Conservation (phyloP, 2,888 invertebrate genomes). For the Papilio demoleus region DNA sequence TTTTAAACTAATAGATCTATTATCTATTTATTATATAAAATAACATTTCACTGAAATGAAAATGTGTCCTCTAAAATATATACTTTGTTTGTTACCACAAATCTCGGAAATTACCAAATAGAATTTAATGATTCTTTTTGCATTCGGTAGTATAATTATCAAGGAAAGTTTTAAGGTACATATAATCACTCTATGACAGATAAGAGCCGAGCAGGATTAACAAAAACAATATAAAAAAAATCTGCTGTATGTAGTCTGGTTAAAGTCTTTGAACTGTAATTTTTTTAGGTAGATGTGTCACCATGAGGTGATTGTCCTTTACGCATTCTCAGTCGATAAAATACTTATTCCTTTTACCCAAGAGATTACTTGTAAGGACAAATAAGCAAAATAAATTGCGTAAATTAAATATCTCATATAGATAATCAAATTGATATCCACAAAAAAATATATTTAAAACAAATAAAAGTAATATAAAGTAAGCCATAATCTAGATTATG, state of each 20-base stretch:
- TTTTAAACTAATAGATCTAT: background rate
- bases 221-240: background rate
- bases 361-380: background rate
- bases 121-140: background rate
- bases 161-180: background rate
- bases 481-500: background rate
- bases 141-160: background rate
- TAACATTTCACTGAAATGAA: background rate
- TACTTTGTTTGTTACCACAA: background rate
- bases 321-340: background rate
- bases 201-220: background rate
- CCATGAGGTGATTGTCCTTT: background rate
- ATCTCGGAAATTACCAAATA: background rate
- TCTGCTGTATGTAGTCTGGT: background rate
- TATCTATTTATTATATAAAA: background rate
- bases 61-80: too few relatives aligned
- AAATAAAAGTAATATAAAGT: background rate
- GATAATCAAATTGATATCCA: background rate
- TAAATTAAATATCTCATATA: background rate
- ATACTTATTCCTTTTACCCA: background rate
- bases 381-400: background rate
- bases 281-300: background rate
- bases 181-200: background rate
- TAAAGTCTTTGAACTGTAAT: background rate
- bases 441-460: background rate